A percentile compares a stretch with the other conserved stretches of the same genome.
phyloP scores from a whole-genome alignment of 2,888 invertebrate species.

The Drosophila sordidula region DNA sequence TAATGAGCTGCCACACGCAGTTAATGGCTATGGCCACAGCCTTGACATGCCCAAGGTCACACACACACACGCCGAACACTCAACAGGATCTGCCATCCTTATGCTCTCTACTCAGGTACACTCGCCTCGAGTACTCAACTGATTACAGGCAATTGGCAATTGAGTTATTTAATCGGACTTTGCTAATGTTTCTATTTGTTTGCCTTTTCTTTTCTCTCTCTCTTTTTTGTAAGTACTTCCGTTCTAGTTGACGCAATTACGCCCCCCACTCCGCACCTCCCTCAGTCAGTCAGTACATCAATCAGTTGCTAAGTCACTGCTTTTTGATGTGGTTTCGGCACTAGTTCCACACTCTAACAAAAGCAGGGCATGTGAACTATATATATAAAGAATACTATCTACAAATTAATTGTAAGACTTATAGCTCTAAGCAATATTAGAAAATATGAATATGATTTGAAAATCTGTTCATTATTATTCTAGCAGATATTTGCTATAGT shows the following conservation, averaged over 20 bases:
- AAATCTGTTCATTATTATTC: no score
- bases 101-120: conserved; percentile 4
- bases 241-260: conserved; percentile 39
- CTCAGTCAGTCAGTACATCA: conserved; percentile 23
- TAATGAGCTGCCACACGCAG: conserved; percentile 84
- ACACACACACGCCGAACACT: neutral
- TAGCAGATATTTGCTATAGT: no score
- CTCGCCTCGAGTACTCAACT: conserved; percentile 13
- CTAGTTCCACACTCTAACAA: conserved; percentile 23
- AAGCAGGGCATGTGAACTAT: neutral
- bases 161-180: conserved; percentile 56
- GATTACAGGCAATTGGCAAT: conserved; percentile 45
- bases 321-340: conserved; percentile 66
- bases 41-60: conserved; percentile 62
- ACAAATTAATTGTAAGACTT: no score
- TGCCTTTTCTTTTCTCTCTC: neutral
- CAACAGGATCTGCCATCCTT: conserved; percentile 17
- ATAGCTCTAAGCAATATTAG: no score
- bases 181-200: conserved; percentile 64
- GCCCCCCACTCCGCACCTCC: conserved; percentile 7
- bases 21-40: conserved; percentile 69
- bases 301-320: conserved; percentile 29
- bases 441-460: no score
- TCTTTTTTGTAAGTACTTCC: conserved; percentile 57
- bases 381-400: no score